Percentiles rank a stretch among this genome's conserved stretches.
phyloP scores from a whole-genome alignment of 2,888 invertebrate species.

The Acanthoscelides obtectus region DNA sequence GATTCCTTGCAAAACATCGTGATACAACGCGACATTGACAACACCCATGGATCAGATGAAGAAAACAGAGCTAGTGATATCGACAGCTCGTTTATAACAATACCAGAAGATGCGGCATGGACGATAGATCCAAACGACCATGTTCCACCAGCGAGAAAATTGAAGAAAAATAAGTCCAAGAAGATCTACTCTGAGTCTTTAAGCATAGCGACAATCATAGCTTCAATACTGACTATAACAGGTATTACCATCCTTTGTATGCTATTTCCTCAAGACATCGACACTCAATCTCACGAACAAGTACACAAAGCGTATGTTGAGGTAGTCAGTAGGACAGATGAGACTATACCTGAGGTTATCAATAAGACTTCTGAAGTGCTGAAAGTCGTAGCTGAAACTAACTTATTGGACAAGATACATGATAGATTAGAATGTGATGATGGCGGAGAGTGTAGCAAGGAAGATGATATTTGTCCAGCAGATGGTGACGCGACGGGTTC shows the following conservation, averaged over 20 bases:
- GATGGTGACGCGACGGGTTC: slow-evolving; percentile 4
- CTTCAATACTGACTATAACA: slow-evolving; percentile 33
- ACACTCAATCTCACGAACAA: neutral
- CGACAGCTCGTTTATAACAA: slow-evolving; percentile 11
- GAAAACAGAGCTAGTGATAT: slow-evolving; percentile 1
- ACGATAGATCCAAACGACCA: neutral
- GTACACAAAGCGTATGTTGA: slow-evolving; percentile 10
- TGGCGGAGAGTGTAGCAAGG: neutral
- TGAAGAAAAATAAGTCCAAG: neutral
- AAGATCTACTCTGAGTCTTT: slow-evolving; percentile 16
- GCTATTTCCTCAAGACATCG: slow-evolving; percentile 23
- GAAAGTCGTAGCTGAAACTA: slow-evolving; percentile 8
- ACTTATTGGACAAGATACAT: slow-evolving; percentile 8
- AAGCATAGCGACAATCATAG: slow-evolving; percentile 30
- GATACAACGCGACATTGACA: slow-evolving; percentile 10
- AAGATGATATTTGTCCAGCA: slow-evolving; percentile 9
- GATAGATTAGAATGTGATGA: slow-evolving; percentile 6
- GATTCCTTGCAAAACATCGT: slow-evolving; percentile 14
- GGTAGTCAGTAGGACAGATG: neutral
- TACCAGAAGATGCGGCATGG: slow-evolving; percentile 6
- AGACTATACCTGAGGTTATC: slow-evolving; percentile 8
- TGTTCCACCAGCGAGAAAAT: neutral
- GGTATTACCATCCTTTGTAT: slow-evolving; percentile 34
- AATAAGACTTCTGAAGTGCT: slow-evolving; percentile 16
- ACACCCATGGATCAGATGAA: neutral